phyloP scores from a whole-genome alignment of 2,113 vertebrate species.

The Haemorhous mexicanus region DNA sequence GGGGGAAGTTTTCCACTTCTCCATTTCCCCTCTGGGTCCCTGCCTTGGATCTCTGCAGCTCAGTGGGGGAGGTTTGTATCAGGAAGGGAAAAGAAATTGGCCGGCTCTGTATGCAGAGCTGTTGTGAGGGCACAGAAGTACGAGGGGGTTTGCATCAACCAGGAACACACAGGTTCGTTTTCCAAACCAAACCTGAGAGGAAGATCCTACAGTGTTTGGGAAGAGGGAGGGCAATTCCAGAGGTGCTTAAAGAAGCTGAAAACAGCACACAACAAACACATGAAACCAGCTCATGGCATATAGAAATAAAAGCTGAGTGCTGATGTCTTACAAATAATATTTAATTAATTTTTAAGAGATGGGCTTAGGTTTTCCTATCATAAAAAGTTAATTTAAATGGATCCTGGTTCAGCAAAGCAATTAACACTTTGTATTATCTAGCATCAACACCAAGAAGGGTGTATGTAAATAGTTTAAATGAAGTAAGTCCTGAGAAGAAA shows the following conservation, averaged over 20 bases:
- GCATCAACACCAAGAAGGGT: background rate
- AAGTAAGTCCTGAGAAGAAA: background rate
- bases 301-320: background rate
- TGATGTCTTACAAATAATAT: background rate
- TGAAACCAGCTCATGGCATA: background rate
- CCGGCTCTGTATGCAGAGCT: background rate
- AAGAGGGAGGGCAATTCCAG: background rate
- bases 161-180: accelerated
- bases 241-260: background rate
- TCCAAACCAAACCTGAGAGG: background rate
- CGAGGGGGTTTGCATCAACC: background rate
- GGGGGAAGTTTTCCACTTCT: background rate
- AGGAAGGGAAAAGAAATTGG: background rate
- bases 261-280: background rate
- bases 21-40: background rate
- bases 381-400: background rate
- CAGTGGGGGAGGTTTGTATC: background rate
- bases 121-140: background rate
- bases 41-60: background rate
- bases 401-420: background rate
- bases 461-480: background rate
- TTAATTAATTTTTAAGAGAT: conserved; percentile 21
- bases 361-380: background rate
- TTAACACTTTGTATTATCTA: background rate
- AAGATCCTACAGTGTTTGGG: background rate